Conservation (phyloP, 2,888 invertebrate genomes). For the Acleris cristana region DNA sequence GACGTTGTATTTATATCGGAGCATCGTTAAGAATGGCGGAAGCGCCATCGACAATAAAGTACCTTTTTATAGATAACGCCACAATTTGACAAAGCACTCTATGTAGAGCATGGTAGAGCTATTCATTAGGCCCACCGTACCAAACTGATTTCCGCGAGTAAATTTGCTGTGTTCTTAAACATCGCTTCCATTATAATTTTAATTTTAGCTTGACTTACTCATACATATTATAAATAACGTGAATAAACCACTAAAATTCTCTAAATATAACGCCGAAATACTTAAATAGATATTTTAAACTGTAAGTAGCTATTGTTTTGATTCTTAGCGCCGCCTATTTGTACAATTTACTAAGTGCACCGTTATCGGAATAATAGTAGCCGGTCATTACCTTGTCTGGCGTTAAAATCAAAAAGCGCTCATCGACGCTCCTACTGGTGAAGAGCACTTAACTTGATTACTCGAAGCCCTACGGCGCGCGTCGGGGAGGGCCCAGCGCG, state of each 20-base stretch:
- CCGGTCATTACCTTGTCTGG: conserved; percentile 58
- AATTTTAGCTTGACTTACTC: too few relatives aligned
- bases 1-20: too few relatives aligned
- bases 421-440: conserved; percentile 66
- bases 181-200: too few relatives aligned
- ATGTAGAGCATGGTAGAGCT: too few relatives aligned
- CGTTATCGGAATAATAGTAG: conserved; percentile 61
- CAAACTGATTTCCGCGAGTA: too few relatives aligned
- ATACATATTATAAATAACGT: too few relatives aligned
- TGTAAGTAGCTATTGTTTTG: conserved; percentile 25
- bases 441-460: conserved; percentile 84
- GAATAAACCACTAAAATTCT: background rate
- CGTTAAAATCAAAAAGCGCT: conserved; percentile 75
- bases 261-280: background rate
- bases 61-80: too few relatives aligned
- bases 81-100: too few relatives aligned
- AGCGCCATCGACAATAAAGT: too few relatives aligned
- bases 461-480: conserved; percentile 63
- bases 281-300: background rate
- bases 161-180: too few relatives aligned
- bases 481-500: background rate
- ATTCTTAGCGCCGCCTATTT: conserved; percentile 29
- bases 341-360: conserved; percentile 66
- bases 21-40: too few relatives aligned
- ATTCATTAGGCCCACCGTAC: too few relatives aligned